Base-by-base conservation (phyloP, 2,113 vertebrate genomes). In the Apaloderma vittatum region DNA sequence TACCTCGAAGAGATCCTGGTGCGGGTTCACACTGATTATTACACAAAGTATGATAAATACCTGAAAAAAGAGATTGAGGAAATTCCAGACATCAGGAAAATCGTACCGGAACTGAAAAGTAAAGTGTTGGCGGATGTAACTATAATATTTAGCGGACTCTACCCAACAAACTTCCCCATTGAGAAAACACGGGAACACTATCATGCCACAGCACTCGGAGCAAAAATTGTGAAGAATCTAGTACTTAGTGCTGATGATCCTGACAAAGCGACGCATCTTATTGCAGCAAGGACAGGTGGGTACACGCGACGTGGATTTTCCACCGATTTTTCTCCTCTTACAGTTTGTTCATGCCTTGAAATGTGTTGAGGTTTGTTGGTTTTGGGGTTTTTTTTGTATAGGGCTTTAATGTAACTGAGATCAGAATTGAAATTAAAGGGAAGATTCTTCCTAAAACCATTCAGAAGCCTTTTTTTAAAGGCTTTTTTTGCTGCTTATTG, bases 1-100 rank as follows among this genome's bases (percentile, higher is more conserved):
- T 98, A 99, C 97, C 98, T 99, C 1, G 99, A 99, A 97, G 99
- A 99, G 77, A 98, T 99, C 71, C 98, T 99, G n/a, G 98, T 98
- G 54, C 98, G 99, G 15, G 99, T 99, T 86, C 99, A 99, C 72
- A 98, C 96, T 0, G 99, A 99, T 96, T 99, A 99, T 97, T 99
- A 99, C 18, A 95, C 98, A 7, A 98, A 98, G 48, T 99, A 99
- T 36, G 99, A 99, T 86, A 96, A 97, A 75, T 99, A 98, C 92
- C 97, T 99, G 66, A 98, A 77, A 77, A 98, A 98, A 68, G 99
- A 99, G 94, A 91, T 86, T 5, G 61, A 94, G 0, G 99, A 99
- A 57, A 97, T 95, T 73, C 99, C 99, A 1, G 99, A 99, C 94
- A 99, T 99, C 68, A 98, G 99, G 20, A 99, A 97, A 95, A 99